Percentiles rank a stretch among this genome's conserved stretches.
phyloP scores from a whole-genome alignment of 2,888 invertebrate species.

The Elysia crispata region DNA sequence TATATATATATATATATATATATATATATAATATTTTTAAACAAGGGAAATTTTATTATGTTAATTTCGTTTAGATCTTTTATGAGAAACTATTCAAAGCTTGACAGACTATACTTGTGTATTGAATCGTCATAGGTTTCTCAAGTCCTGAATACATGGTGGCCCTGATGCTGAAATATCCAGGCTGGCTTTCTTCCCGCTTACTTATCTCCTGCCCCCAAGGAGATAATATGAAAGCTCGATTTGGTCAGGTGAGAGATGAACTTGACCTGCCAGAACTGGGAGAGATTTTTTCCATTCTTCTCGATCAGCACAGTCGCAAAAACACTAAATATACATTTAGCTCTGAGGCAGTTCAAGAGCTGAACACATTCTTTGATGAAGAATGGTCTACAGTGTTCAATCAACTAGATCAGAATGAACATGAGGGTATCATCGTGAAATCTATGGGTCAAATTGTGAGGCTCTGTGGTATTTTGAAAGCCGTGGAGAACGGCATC shows the following conservation, averaged over 20 bases:
- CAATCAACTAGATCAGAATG: slow-evolving; percentile 54
- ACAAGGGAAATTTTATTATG: background rate
- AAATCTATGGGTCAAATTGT: slow-evolving; percentile 58
- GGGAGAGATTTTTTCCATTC: slow-evolving; percentile 47
- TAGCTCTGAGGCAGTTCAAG: slow-evolving; percentile 52
- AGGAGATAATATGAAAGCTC: slow-evolving; percentile 45
- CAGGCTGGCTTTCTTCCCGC: slow-evolving; percentile 51
- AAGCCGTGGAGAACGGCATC: slow-evolving; percentile 47
- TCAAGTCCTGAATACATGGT: slow-evolving; percentile 53
- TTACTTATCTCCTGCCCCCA: slow-evolving; percentile 55
- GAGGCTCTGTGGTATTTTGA: slow-evolving; percentile 55
- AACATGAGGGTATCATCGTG: slow-evolving; percentile 53
- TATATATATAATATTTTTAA: too few species aligned
- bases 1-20: too few species aligned
- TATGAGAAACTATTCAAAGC: background rate
- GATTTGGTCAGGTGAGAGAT: slow-evolving; percentile 32
- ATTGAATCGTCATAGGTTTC: slow-evolving; percentile 37
- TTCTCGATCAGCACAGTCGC: slow-evolving; percentile 49
- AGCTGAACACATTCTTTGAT: slow-evolving; percentile 54
- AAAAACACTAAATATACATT: slow-evolving; percentile 49
- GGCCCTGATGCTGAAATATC: slow-evolving; percentile 49
- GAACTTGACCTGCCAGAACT: slow-evolving; percentile 36
- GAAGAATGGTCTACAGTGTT: slow-evolving; percentile 57
- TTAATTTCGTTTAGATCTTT: background rate
- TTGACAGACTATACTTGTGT: too few species aligned